A percentile compares a stretch with the other conserved stretches of the same genome.
Conservation (phyloP, 2,888 invertebrate genomes). For the Alentia gelatinosa region DNA sequence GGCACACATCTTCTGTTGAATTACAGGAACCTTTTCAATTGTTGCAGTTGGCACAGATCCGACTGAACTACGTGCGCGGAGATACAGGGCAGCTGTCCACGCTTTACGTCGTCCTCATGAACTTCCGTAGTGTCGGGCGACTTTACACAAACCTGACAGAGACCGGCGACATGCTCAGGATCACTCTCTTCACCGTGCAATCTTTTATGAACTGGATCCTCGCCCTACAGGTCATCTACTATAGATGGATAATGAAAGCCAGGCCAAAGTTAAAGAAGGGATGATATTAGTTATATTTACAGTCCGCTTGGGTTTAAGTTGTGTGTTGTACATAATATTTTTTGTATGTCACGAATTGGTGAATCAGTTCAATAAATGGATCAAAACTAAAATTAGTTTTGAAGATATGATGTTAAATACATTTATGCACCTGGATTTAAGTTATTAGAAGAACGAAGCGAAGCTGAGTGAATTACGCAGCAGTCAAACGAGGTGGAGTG, state of each 20-base stretch:
- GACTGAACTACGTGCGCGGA: not conserved
- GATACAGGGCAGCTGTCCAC: slow-evolving; percentile 27
- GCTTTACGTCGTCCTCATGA: not conserved
- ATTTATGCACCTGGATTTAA: no score
- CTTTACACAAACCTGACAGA: slow-evolving; percentile 33
- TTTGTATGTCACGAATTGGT: no score
- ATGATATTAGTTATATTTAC: not conserved
- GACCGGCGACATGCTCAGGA: not conserved
- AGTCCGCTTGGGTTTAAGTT: no score
- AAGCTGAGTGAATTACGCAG: no score
- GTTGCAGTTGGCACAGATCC: slow-evolving; percentile 3
- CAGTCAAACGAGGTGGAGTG: no score
- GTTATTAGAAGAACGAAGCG: no score
- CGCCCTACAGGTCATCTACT: not conserved
- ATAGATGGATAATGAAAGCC: not conserved
- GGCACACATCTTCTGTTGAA: no score
- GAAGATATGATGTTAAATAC: no score
- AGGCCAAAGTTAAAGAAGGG: slow-evolving; percentile 9
- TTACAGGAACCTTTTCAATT: no score
- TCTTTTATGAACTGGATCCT: not conserved
- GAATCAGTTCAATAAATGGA: no score
- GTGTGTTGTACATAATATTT: no score
- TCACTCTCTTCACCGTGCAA: not conserved
- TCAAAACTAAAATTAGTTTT: no score
- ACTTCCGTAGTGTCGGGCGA: not conserved